Evolutionary conservation across 2,888 invertebrate species (phyloP).

Genomic region (Mermis nigrescens): DNA sequence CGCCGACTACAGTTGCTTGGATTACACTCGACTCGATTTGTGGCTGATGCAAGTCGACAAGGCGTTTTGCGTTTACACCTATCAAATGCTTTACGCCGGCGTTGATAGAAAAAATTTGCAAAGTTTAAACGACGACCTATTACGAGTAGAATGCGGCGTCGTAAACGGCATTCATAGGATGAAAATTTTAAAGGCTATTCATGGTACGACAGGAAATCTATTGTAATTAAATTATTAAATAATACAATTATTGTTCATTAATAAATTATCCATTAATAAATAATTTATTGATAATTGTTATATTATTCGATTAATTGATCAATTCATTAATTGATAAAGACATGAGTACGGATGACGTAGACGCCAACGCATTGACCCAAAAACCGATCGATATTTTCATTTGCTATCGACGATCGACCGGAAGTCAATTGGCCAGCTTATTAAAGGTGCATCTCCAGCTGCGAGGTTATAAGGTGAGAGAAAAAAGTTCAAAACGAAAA

Average conservation of each 20-base stretch:
- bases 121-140: constrained; percentile 64
- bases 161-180: constrained; percentile 79
- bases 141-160: constrained; percentile 71
- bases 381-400: constrained; percentile 79
- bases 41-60: constrained; percentile 29
- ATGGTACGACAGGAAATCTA: too few relatives aligned
- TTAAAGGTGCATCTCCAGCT: constrained; percentile 83
- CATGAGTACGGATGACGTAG: too few relatives aligned
- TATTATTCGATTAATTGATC: too few relatives aligned
- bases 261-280: too few relatives aligned
- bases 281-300: too few relatives aligned
- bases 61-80: constrained; percentile 69
- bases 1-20: constrained; percentile 19
- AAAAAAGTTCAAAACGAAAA: too few relatives aligned
- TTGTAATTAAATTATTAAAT: too few relatives aligned
- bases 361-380: too few relatives aligned
- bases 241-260: too few relatives aligned
- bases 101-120: constrained; percentile 72
- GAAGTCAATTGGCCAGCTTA: too few relatives aligned
- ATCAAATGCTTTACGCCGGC: constrained; percentile 81
- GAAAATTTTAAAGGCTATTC: constrained; percentile 68
- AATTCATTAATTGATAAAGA: too few relatives aligned
- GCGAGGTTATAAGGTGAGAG: constrained; percentile 72
- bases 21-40: constrained; percentile 27
- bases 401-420: constrained; percentile 82